These are phyloP conservation scores for Drosophila glabriapex DNA, from an alignment of 2,888 invertebrate genomes.

Conservation along the genomic window DNA sequence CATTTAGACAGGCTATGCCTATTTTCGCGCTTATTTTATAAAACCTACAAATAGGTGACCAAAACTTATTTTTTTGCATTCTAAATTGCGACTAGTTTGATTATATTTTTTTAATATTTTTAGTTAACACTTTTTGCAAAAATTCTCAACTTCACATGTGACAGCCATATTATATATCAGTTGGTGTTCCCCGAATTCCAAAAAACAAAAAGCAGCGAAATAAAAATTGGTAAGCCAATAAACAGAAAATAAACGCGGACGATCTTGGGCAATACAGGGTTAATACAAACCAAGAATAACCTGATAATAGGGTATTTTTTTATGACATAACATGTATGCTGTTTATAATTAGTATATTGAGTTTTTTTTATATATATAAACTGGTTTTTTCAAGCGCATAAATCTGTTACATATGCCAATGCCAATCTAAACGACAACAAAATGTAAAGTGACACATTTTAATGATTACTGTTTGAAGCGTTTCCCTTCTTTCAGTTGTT, in stretches of 20 bases:
- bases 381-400: background rate
- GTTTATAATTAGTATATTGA: background rate
- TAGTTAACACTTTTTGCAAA: background rate
- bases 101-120: background rate
- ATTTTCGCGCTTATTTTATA: background rate
- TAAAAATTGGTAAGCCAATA: background rate
- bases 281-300: background rate
- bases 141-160: background rate
- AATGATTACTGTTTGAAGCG: background rate
- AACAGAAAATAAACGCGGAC: background rate
- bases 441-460: background rate
- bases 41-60: background rate
- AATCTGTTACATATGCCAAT: background rate
- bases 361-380: background rate
- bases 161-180: too few species aligned
- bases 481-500: background rate
- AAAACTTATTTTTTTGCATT: background rate
- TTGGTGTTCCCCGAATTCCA: too few species aligned
- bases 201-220: background rate
- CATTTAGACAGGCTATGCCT: background rate
- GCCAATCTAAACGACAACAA: background rate
- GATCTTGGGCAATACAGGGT: background rate
- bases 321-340: background rate
- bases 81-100: background rate
- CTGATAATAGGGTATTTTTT: background rate